Evolutionary conservation across 2,888 invertebrate species (phyloP).

Genomic region (Erebia palarica): DNA sequence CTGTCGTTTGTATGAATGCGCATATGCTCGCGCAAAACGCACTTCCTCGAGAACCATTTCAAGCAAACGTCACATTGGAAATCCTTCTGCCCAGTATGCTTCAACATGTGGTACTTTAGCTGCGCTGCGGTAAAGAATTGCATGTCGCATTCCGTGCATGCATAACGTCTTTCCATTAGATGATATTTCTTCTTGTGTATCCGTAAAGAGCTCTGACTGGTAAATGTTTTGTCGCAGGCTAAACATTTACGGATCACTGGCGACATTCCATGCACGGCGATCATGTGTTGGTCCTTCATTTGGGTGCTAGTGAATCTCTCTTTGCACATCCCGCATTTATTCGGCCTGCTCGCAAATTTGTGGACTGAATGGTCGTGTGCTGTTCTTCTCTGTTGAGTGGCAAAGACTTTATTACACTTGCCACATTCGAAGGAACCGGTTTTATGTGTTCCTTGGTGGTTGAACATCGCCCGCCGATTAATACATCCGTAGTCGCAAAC

Average conservation of each 20-base stretch:
- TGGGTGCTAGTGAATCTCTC: conserved; percentile 49
- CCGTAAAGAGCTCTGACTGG: not conserved
- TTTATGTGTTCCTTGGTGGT: not conserved
- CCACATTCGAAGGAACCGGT: conserved; percentile 37
- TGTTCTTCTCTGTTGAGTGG: not conserved
- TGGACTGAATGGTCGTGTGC: conserved; percentile 55
- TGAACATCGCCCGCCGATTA: conserved; percentile 32
- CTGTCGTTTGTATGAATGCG: conserved; percentile 29
- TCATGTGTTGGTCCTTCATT: conserved; percentile 42
- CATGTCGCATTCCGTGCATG: conserved; percentile 5
- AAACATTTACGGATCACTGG: conserved; percentile 44
- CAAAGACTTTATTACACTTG: conserved; percentile 42
- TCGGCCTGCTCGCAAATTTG: conserved; percentile 41
- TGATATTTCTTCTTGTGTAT: conserved; percentile 5
- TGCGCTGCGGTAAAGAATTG: not conserved
- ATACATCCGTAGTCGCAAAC: conserved; percentile 52
- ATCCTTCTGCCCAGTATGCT: conserved; percentile 7
- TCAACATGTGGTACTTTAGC: conserved; percentile 5
- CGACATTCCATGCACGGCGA: conserved; percentile 44
- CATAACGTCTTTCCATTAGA: not conserved
- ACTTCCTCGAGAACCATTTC: conserved; percentile 11
- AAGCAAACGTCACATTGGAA: conserved; percentile 8
- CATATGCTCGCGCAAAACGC: conserved; percentile 5
- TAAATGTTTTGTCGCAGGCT: conserved; percentile 48
- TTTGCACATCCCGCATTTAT: conserved; percentile 52